These are phyloP conservation scores for Gymnocephalus cernua DNA, from an alignment of 2,113 vertebrate species.

Conservation along the genomic window DNA sequence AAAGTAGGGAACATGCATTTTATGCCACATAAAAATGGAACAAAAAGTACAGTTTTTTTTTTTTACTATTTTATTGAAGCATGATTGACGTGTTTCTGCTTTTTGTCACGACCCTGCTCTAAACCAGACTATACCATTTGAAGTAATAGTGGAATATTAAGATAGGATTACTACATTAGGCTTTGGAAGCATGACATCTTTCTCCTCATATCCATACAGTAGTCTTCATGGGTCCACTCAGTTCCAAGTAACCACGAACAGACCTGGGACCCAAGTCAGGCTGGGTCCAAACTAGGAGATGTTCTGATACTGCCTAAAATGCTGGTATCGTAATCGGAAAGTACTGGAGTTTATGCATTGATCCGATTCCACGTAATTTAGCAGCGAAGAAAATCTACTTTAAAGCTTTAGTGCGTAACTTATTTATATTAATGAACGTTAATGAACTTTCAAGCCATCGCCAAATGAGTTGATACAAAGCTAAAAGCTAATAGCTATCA, in stretches of 20 bases:
- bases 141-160: background rate
- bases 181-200: background rate
- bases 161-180: background rate
- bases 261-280: background rate
- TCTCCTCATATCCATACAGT: background rate
- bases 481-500: no score
- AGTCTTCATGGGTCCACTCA: background rate
- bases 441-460: no score
- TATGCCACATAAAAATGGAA: background rate
- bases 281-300: background rate
- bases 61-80: background rate
- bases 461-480: no score
- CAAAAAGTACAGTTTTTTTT: background rate
- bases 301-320: no score
- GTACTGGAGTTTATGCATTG: no score
- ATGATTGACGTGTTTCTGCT: background rate
- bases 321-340: no score
- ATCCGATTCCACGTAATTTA: no score
- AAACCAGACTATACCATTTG: background rate
- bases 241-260: background rate
- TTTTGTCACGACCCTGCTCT: background rate
- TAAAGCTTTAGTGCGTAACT: no score
- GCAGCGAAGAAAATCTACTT: no score
- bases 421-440: no score
- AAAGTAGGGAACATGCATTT: background rate